phyloP scores from a whole-genome alignment of 2,797 vertebrate genomes.

The Crocodylus rhombifer region DNA sequence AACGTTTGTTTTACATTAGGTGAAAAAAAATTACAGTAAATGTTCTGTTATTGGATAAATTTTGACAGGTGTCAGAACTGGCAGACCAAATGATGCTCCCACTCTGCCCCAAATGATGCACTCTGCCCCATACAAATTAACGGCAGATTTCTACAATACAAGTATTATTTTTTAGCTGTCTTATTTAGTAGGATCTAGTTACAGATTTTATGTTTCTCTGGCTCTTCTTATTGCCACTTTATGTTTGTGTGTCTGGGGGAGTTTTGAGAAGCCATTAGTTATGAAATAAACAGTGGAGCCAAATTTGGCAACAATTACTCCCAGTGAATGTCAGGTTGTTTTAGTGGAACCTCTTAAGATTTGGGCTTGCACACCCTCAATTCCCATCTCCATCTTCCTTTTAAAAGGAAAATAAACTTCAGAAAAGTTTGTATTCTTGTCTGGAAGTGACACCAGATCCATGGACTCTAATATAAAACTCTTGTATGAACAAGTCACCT shows the following conservation, averaged over 20 bases:
- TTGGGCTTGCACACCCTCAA: neutral
- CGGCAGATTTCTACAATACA: slow-evolving; percentile 3
- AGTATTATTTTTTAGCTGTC: neutral
- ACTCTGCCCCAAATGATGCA: neutral
- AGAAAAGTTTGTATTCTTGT: neutral
- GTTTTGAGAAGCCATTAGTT: neutral
- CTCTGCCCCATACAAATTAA: neutral
- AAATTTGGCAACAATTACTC: neutral
- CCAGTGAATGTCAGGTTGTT: neutral
- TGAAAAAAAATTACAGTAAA: slow-evolving; percentile 21
- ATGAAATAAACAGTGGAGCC: neutral
- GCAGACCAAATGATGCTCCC: neutral
- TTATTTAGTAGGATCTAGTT: neutral
- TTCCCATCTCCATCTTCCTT: neutral
- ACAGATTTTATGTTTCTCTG: neutral
- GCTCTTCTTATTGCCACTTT: neutral
- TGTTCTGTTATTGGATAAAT: neutral
- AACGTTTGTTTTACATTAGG: neutral
- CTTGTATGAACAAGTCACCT: neutral
- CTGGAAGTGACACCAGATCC: neutral
- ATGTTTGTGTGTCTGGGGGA: neutral
- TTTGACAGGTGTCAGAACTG: slow-evolving; percentile 27
- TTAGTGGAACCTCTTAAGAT: neutral
- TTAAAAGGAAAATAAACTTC: neutral
- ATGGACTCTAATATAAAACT: neutral